Conservation (phyloP, 2,113 vertebrate species). For the Marcusenius ussheri region DNA sequence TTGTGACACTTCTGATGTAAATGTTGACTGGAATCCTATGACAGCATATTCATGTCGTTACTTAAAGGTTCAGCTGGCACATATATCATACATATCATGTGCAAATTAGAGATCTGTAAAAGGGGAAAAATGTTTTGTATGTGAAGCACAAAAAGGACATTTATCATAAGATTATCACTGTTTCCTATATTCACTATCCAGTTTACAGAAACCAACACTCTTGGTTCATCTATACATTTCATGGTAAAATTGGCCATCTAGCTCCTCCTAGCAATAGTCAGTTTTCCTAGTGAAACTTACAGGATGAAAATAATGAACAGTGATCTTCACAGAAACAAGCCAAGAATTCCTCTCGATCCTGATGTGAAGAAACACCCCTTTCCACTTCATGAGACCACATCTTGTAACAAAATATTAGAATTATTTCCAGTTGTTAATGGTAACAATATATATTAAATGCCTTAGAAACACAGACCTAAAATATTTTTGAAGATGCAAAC, state of each 20-base stretch:
- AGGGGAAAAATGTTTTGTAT: background rate
- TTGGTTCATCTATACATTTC: background rate
- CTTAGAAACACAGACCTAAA: background rate
- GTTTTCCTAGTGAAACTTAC: background rate
- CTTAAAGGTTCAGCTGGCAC: background rate
- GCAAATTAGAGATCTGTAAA: background rate
- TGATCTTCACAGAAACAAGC: background rate
- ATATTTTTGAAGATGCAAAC: background rate
- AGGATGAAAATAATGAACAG: background rate
- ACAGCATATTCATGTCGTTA: background rate
- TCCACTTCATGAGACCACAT: background rate
- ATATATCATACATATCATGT: too few relatives aligned
- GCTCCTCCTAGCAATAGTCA: background rate
- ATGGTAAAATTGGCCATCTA: background rate
- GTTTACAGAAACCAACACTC: background rate
- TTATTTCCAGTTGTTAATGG: background rate
- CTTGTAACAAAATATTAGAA: background rate
- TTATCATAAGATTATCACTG: background rate
- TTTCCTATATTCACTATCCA: background rate
- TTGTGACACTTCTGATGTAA: background rate
- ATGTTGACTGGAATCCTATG: background rate
- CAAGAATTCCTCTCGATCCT: background rate
- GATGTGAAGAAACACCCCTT: background rate
- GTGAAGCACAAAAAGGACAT: background rate
- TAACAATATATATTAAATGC: background rate